phyloP scores from a whole-genome alignment of 2,113 vertebrate genomes.

The Tiliqua scincoides region DNA sequence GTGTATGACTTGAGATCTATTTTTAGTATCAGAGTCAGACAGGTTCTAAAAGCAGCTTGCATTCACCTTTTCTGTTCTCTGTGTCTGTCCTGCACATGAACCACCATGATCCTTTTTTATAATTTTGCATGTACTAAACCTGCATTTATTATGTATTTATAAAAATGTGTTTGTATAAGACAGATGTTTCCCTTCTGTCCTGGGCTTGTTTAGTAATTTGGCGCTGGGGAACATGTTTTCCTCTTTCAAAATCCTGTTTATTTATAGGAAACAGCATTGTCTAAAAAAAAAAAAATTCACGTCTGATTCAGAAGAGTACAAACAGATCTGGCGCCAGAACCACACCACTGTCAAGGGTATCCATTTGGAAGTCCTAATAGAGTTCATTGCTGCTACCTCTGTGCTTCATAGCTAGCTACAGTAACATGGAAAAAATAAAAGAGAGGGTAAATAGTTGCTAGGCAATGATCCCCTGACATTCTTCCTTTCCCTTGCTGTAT shows the following conservation, averaged over 20 bases:
- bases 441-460: not conserved
- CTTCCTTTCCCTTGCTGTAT: not conserved
- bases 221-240: not conserved
- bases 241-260: not conserved
- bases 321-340: not conserved
- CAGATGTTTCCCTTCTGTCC: not conserved
- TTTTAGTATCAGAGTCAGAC: slow-evolving; percentile 34
- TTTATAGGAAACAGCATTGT: not conserved
- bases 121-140: slow-evolving; percentile 42
- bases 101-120: slow-evolving; percentile 20
- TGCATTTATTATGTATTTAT: slow-evolving; percentile 20
- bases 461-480: not conserved
- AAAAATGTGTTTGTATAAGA: not conserved
- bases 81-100: slow-evolving; percentile 22
- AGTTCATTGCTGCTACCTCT: not conserved
- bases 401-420: not conserved
- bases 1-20: not conserved
- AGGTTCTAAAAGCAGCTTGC: slow-evolving; percentile 64
- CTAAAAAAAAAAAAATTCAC: not conserved
- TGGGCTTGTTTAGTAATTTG: not conserved
- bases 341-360: not conserved
- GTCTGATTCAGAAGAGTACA: not conserved
- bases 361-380: not conserved
- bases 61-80: slow-evolving; percentile 32
- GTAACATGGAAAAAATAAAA: not conserved